Conservation (phyloP, 2,113 vertebrate genomes). For the Anas platyrhynchos region DNA sequence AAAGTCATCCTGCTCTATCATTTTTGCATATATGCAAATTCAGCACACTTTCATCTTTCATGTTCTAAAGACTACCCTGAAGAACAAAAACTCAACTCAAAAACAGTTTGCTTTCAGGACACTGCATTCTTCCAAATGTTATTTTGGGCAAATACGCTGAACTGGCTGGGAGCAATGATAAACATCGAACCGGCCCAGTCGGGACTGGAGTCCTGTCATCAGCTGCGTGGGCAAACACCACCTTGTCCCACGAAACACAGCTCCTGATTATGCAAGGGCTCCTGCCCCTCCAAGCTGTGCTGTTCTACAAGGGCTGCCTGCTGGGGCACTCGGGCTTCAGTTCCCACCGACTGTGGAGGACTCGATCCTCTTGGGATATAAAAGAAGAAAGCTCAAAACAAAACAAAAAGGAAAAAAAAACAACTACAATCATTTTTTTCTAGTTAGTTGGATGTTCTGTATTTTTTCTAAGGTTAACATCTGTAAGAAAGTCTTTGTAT, state of each 20-base stretch:
- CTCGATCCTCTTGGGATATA: fast-evolving
- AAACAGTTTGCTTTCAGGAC: not conserved
- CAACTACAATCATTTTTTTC: not conserved
- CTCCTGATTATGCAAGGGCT: not conserved
- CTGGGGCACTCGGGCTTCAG: not conserved
- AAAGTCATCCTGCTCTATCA: not conserved
- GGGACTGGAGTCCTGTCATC: not conserved
- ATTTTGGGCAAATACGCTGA: not conserved
- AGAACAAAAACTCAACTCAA: not conserved
- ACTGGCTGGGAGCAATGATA: not conserved
- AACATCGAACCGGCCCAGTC: not conserved
- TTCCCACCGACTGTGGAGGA: not conserved
- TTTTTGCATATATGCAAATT: not conserved
- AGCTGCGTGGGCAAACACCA: not conserved
- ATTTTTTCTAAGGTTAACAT: not conserved
- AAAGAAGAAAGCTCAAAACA: not conserved
- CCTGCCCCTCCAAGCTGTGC: not conserved
- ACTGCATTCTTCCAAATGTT: not conserved
- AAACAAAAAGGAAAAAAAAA: not conserved
- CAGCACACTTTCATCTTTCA: not conserved
- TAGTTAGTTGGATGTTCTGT: not conserved
- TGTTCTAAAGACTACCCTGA: not conserved
- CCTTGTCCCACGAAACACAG: not conserved
- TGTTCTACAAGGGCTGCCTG: not conserved
- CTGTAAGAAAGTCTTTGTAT: not conserved